phyloP scores from a whole-genome alignment of 1,140 invertebrate genomes.

The Teleopsis dalmanni region DNA sequence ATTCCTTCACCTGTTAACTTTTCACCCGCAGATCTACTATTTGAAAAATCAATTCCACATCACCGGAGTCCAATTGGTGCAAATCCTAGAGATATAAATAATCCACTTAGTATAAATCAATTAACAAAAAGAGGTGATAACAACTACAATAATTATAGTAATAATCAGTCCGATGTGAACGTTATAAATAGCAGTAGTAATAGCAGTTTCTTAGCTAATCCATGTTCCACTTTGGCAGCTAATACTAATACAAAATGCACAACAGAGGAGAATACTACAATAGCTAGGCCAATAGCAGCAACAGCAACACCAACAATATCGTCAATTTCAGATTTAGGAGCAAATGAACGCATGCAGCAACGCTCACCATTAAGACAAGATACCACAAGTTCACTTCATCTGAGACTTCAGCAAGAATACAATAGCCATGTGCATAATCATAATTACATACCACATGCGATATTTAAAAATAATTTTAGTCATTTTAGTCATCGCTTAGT shows the following conservation, averaged over 20 bases:
- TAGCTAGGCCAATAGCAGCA: not conserved
- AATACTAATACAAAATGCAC: too few species aligned
- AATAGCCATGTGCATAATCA: not conserved
- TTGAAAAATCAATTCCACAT: constrained; percentile 3
- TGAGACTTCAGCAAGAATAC: not conserved
- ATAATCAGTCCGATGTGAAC: too few species aligned
- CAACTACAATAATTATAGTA: constrained; percentile 16
- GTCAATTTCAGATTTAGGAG: not conserved
- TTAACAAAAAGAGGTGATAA: constrained; percentile 55
- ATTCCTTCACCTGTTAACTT: constrained; percentile 7
- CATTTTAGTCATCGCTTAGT: too few species aligned
- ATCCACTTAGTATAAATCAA: constrained; percentile 82
- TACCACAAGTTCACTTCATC: not conserved
- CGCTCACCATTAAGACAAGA: not conserved
- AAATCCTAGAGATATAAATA: constrained; percentile 84
- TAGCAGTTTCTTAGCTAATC: too few species aligned
- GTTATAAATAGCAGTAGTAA: too few species aligned
- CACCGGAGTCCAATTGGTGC: constrained; percentile 70
- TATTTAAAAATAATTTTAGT: constrained; percentile 5
- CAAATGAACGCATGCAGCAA: not conserved
- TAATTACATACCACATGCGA: constrained; percentile 1
- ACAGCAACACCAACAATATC: constrained; percentile 1
- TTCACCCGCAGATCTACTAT: not conserved
- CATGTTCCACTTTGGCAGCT: too few species aligned
- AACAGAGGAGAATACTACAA: too few species aligned